A percentile compares a stretch with the other conserved stretches of the same genome.
Conservation (phyloP, 2,888 invertebrate species). For the Aethes cnicana region DNA sequence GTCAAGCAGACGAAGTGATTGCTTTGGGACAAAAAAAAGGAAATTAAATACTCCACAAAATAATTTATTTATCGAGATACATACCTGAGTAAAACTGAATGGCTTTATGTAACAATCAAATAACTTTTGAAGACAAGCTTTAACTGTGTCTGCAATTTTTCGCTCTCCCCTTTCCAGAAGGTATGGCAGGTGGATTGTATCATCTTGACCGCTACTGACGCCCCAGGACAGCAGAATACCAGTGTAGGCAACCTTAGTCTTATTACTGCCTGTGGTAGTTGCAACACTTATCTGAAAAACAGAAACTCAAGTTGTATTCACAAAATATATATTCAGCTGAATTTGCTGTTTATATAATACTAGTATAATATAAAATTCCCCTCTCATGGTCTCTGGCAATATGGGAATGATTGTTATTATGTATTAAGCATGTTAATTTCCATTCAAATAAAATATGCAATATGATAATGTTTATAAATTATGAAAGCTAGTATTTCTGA, state of each 20-base stretch:
- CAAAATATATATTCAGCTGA: background rate
- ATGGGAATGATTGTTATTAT: no score
- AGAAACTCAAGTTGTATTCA: conserved; percentile 3
- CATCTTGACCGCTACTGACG: conserved; percentile 42
- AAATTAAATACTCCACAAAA: no score
- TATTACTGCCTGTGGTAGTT: conserved; percentile 46
- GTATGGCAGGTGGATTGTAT: conserved; percentile 66
- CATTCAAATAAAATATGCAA: no score
- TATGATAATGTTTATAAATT: no score
- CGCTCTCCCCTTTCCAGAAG: conserved; percentile 71
- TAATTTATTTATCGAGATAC: no score
- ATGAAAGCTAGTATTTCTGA: no score
- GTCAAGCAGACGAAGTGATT: no score
- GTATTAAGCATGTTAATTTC: no score
- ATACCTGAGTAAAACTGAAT: conserved; percentile 70
- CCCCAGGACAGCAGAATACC: conserved; percentile 73
- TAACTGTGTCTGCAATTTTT: conserved; percentile 58
- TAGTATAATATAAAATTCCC: background rate
- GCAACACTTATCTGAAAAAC: conserved; percentile 61
- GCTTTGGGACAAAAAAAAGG: no score
- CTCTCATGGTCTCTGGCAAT: no score
- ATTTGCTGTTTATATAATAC: no score
- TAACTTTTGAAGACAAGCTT: conserved; percentile 56
- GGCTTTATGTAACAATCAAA: conserved; percentile 76
- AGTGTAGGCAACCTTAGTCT: conserved; percentile 55